Base-by-base conservation (phyloP, 2,113 vertebrate species). In the Chiloscyllium plagiosum region DNA sequence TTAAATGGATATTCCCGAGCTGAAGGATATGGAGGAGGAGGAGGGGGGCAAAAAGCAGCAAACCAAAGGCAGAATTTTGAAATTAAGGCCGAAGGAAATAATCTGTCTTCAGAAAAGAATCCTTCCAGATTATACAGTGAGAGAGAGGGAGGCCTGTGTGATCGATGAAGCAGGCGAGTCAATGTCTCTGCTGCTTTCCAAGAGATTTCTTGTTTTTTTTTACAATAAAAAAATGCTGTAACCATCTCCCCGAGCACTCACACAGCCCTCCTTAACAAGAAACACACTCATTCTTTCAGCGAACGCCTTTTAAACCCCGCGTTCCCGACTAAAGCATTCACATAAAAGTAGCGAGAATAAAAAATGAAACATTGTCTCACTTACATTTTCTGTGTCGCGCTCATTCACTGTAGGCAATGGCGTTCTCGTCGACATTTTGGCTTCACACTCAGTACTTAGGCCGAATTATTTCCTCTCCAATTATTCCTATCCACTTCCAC, bases 381-480 rank as follows among this genome's bases (percentile, higher is more conserved):
- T 99, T 97, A 99, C 98, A 56, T 99, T 99, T 97, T 99, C 98
- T 65, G 98, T 97, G 97, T 99, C 98, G 96, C 98, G 98, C 97
- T 99, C 98, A 97, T 99, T 99, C 97, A 99, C 98, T 96, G 98
- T 99, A 96, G 98, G 98, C 97, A 99, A 98, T 98, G 98, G 98
- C 98, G 98, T 99, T 97, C 98, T 98, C 96, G 98, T 98, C 97
- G 98, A 99, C 98, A 99, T 99, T 96, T 98, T 98, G 98, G 95
- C 95, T 68, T 89, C 95, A 65, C 50, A 66, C 70, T 69, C 78
- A 15, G 65, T 56, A 24, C 56, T 47, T 83, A 83, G 95, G 78
- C 65, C 95, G 61, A 56, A 42, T 89, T 5, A 17, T 29, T 52
- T 5, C 52, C 52, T 47, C 33, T 80, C 42, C 69, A 2, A 50